Evolutionary conservation across 1,140 invertebrate genomes (phyloP).

Genomic region (Phortica variegata): DNA sequence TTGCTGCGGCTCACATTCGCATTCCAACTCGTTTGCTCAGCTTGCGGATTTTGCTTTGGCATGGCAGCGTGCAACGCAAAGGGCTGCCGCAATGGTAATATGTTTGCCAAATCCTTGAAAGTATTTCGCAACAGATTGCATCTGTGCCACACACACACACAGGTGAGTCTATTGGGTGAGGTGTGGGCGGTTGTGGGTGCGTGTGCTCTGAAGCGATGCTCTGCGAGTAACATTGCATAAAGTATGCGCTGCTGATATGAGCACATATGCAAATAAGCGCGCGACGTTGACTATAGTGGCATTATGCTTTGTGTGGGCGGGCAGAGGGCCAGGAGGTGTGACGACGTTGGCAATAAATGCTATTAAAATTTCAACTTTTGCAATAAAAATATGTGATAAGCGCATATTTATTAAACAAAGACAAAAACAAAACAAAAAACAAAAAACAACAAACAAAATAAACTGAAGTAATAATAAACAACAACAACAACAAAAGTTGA

Average conservation of each 20-base stretch:
- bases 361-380: constrained; percentile 14
- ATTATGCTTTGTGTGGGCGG: no score
- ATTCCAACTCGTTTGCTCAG: no score
- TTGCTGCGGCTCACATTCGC: no score
- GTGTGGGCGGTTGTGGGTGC: not conserved
- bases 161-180: no score
- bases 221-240: no score
- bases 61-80: not conserved
- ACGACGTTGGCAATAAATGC: constrained; percentile 11
- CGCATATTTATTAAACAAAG: constrained; percentile 19
- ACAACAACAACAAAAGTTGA: constrained; percentile 3
- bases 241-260: no score
- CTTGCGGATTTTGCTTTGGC: no score
- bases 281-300: no score
- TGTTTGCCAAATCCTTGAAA: constrained; percentile 7
- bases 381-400: constrained; percentile 12
- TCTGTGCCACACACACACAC: not conserved
- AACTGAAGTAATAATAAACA: constrained; percentile 8
- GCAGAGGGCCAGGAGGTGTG: not conserved
- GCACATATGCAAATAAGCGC: no score
- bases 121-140: constrained; percentile 3
- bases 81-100: constrained; percentile 8
- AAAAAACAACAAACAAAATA: constrained; percentile 19
- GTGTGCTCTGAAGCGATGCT: no score
- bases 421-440: constrained; percentile 12